Evolutionary conservation across 2,888 invertebrate genomes (phyloP).

Genomic region (Hymenopus coronatus): DNA sequence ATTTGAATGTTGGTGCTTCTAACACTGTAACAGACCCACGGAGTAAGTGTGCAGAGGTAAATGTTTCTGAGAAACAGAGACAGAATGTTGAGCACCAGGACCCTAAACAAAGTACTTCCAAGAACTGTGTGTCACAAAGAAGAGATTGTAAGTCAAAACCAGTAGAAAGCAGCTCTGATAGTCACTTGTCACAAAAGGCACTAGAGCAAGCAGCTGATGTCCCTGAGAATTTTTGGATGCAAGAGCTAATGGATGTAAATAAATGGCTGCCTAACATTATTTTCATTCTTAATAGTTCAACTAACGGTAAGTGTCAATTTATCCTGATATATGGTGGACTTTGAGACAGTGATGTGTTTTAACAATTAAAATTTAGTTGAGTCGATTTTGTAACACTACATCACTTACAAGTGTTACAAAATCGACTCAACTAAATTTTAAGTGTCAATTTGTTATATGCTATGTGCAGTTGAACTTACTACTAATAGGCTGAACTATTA

Average conservation of each 20-base stretch:
- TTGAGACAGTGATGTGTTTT: too few relatives aligned
- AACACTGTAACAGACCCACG: neutral
- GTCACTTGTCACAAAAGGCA: neutral
- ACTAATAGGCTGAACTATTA: too few relatives aligned
- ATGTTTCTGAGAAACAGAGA: neutral
- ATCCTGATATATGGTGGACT: neutral
- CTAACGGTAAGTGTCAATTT: neutral
- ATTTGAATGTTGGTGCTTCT: neutral
- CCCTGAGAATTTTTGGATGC: neutral
- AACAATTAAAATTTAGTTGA: too few relatives aligned
- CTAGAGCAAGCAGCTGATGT: neutral
- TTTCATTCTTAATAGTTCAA: conserved; percentile 7
- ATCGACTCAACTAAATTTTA: too few relatives aligned
- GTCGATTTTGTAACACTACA: too few relatives aligned
- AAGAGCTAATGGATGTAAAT: neutral
- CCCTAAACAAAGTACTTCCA: neutral
- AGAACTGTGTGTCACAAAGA: neutral
- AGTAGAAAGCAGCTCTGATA: neutral
- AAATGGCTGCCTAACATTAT: neutral
- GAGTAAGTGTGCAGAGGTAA: neutral
- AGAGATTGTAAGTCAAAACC: neutral
- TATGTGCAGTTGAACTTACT: too few relatives aligned
- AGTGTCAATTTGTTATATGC: too few relatives aligned
- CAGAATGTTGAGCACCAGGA: neutral
- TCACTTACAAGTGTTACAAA: too few relatives aligned